Base-by-base conservation (phyloP, 2,888 invertebrate genomes). In the Trilocha varians region DNA sequence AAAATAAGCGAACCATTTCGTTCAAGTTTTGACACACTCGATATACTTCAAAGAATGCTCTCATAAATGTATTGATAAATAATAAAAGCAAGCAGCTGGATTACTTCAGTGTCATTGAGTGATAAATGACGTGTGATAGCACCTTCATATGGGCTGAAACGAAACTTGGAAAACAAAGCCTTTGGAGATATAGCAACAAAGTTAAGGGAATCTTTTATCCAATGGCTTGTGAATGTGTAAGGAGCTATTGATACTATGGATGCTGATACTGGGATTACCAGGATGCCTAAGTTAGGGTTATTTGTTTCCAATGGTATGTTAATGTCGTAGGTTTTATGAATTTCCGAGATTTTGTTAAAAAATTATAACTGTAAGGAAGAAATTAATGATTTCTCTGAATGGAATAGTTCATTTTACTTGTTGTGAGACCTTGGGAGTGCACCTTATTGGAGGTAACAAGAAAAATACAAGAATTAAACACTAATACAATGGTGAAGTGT, bases 81-180 rank as follows among this genome's bases (percentile, higher is more conserved):
- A 48, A 52, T 47, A 62, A 65, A 62, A 70, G 59, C 57, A 62
- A 56, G 61, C 55, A 55, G 59, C 51, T 51, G 55, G 47, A 63
- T 80, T 79, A 77, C 68, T 80, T 82, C 77, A 67, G 62, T 70
- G 56, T 61, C 82, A 80, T 82, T 80, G 70, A 67, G 52, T 68
- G 57, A 67, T 62, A 75, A 82, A 83, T 83, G 80, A 67, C 57
- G 66, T 73, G 80, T 71, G 66, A 67, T 72, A 77, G 61, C 68
- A 69, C 62, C 65, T 68, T 70, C 68, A 64, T 70, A 66, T 72
- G 70, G 61, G 63, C 69, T 60, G 50, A 6, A 55, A 57, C 57
- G 59, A 51, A 59, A 64, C 63, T 65, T 59, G 62, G 61, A 55
- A 63, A 64, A 65, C 63, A 67, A 65, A 64, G 61, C 57, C 59